Evolutionary conservation across 2,113 vertebrate genomes (phyloP), one percentile per base, ranked within the genome.

Genomic region (Dascyllus trimaculatus): DNA sequence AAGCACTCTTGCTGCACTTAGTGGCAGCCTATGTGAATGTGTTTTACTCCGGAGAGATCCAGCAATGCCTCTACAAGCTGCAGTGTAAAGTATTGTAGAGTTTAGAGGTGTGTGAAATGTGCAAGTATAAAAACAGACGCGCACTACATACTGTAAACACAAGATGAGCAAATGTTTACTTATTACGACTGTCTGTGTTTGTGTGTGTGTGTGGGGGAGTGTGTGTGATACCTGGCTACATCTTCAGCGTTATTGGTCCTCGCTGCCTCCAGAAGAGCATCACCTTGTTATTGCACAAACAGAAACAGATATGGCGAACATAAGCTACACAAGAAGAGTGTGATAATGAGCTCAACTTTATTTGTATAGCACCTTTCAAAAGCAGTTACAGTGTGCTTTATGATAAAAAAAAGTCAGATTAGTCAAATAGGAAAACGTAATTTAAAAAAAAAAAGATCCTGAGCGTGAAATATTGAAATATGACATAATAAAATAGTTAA

Each of bases 211-310:
- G 24, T 29, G 62, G 46, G 25, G 66, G n/a, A 54, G 40, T 49
- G 40, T 51, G 24, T 54, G 60, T 71, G 17, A 7, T 92, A 93
- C 92, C 92, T 93, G 81, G 72, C 15, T 22, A 92, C 87, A 88
- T 93, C 93, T 59, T 90, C 24, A 32, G 67, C 14, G 18, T 92
- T 91, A 58, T 82, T 92, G 69, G 90, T 92, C 84, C 90, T 92
- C 13, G 93, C 91, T 71, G 90, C 91, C 72, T 94, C 93, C 75
- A 94, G 72, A 53, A 93, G 89, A 56, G 86, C 62, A 85, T 92
- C 91, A 67, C 90, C 93, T 94, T 82, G 13, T 49, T n/a, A 59
- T 32, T 32, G 26, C 9, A 74, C 18, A 70, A 54, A 59, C 21
- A 79, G 8, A 78, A 17, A 63, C 0, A 80, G 59, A 66, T 1